phyloP scores from a whole-genome alignment of 2,113 vertebrate genomes.

The Dermatemys mawii region DNA sequence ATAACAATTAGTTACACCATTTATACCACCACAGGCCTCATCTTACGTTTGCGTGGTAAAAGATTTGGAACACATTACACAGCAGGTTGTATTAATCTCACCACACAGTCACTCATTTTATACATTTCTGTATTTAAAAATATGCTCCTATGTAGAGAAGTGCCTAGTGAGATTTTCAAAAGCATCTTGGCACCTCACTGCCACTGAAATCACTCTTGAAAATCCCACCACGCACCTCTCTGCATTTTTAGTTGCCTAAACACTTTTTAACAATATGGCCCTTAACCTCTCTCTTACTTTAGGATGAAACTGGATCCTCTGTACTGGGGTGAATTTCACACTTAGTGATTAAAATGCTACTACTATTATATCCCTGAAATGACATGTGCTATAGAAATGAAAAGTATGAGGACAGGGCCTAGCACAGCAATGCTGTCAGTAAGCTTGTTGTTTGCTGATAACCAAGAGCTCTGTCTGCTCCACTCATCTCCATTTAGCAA shows the following conservation, averaged over 20 bases:
- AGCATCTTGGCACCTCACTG: neutral
- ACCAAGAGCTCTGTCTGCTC: neutral
- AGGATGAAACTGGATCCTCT: neutral
- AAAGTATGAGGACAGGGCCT: constrained; percentile 8
- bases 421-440: neutral
- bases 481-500: neutral
- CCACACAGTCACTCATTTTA: neutral
- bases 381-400: neutral
- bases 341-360: neutral
- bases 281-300: constrained; percentile 3
- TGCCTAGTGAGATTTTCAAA: neutral
- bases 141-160: neutral
- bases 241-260: neutral
- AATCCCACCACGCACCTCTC: neutral
- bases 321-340: neutral
- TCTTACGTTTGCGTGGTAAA: neutral
- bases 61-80: neutral
- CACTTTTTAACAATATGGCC: neutral
- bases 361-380: neutral
- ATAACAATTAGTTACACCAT: neutral
- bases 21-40: neutral
- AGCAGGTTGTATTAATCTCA: neutral
- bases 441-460: neutral
- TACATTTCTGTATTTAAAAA: neutral
- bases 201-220: neutral